Evolutionary conservation across 2,888 invertebrate species (phyloP).

Genomic region (Aspidapion aeneum): DNA sequence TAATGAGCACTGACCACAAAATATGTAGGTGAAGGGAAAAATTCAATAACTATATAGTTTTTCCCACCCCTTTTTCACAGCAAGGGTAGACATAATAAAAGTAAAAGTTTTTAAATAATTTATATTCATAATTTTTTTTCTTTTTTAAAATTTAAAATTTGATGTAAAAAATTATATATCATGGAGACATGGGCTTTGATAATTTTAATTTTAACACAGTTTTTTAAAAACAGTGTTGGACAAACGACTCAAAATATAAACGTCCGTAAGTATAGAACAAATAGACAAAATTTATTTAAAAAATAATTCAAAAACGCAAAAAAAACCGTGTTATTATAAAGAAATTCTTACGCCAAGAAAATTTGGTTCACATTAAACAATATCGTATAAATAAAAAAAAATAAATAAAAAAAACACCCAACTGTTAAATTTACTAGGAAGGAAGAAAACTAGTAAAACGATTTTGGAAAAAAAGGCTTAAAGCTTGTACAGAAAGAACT

Average conservation of each 20-base stretch:
- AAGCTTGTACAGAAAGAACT: too few species aligned
- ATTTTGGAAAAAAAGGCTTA: too few species aligned
- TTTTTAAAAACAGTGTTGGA: background rate
- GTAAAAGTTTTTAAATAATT: background rate
- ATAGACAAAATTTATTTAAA: background rate
- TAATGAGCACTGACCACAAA: background rate
- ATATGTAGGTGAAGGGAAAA: background rate
- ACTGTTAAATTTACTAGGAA: too few species aligned
- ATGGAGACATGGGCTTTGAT: background rate
- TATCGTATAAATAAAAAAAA: too few species aligned
- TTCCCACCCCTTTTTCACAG: background rate
- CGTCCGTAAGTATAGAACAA: slow-evolving; percentile 58
- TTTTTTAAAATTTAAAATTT: background rate
- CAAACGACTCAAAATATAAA: slow-evolving; percentile 72
- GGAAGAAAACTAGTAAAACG: too few species aligned
- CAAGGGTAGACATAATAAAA: background rate
- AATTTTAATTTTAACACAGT: background rate
- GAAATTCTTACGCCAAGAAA: background rate
- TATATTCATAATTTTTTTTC: background rate
- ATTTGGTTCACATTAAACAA: background rate
- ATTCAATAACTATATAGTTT: background rate
- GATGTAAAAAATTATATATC: background rate
- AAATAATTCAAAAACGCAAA: background rate
- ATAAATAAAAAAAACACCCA: too few species aligned
- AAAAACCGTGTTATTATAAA: background rate